phyloP scores from a whole-genome alignment of 1,140 invertebrate species.

The Lasioglossum baleicum region DNA sequence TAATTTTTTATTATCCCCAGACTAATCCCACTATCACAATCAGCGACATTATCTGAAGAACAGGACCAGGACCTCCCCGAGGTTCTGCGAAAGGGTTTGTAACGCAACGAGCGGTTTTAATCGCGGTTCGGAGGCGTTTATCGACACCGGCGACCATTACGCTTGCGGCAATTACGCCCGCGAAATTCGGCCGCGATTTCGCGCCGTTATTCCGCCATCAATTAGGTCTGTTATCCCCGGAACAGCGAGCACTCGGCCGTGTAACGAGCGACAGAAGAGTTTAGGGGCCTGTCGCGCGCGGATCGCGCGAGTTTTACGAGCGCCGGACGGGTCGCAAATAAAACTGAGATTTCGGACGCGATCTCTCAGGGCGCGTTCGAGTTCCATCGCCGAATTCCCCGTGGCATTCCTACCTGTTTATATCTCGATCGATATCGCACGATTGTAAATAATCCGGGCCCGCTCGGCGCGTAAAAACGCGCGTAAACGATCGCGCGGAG shows the following conservation, averaged over 20 bases:
- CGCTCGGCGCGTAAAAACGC: slow-evolving; percentile 17
- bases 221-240: slow-evolving; percentile 33
- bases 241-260: not conserved
- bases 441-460: slow-evolving; percentile 56
- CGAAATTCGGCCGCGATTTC: slow-evolving; percentile 43
- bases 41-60: not conserved
- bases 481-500: slow-evolving; percentile 26
- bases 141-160: slow-evolving; percentile 34
- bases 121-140: not conserved
- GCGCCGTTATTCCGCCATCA: slow-evolving; percentile 50
- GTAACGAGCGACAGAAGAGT: slow-evolving; percentile 22
- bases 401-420: slow-evolving; percentile 25
- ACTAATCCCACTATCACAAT: not conserved
- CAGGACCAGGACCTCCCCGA: not conserved
- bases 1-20: not conserved
- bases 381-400: slow-evolving; percentile 27
- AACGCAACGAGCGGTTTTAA: not conserved
- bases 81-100: not conserved
- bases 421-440: slow-evolving; percentile 60
- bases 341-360: slow-evolving; percentile 25
- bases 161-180: slow-evolving; percentile 30
- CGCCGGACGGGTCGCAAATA: slow-evolving; percentile 6
- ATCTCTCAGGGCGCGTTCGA: slow-evolving; percentile 17
- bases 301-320: slow-evolving; percentile 48
- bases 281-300: slow-evolving; percentile 22